Evolutionary conservation across 2,797 vertebrate species (phyloP).

Genomic region (Uromys caudimaculatus): DNA sequence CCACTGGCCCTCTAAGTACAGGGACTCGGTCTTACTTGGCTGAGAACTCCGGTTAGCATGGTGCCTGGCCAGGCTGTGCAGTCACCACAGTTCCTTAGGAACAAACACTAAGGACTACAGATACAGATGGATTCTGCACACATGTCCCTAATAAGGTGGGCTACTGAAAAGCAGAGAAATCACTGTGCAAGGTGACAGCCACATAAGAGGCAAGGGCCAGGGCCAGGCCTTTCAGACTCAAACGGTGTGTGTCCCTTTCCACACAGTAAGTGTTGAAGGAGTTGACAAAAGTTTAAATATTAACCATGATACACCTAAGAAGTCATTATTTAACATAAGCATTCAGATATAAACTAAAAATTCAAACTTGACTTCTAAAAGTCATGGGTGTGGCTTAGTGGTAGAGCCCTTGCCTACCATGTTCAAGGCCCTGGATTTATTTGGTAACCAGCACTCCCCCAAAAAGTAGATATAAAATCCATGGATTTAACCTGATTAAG

Average conservation of each 20-base stretch:
- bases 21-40: not conserved
- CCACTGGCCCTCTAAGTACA: not conserved
- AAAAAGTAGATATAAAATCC: not conserved
- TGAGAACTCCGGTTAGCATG: not conserved
- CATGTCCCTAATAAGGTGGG: not conserved
- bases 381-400: not conserved
- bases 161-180: not conserved
- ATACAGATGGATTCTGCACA: not conserved
- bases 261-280: not conserved
- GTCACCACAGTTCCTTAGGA: not conserved
- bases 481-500: not conserved
- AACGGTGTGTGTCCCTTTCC: not conserved
- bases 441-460: not conserved
- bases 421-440: not conserved
- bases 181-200: not conserved
- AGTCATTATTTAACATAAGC: not conserved
- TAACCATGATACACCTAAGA: not conserved
- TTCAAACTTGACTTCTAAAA: conserved; percentile 63
- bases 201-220: not conserved
- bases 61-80: not conserved
- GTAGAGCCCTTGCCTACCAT: not conserved
- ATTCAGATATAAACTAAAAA: conserved; percentile 51
- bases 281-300: not conserved
- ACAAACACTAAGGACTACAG: not conserved
- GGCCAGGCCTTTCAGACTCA: not conserved